phyloP scores from a whole-genome alignment of 1,140 invertebrate genomes.

The Drosophila miranda region DNA sequence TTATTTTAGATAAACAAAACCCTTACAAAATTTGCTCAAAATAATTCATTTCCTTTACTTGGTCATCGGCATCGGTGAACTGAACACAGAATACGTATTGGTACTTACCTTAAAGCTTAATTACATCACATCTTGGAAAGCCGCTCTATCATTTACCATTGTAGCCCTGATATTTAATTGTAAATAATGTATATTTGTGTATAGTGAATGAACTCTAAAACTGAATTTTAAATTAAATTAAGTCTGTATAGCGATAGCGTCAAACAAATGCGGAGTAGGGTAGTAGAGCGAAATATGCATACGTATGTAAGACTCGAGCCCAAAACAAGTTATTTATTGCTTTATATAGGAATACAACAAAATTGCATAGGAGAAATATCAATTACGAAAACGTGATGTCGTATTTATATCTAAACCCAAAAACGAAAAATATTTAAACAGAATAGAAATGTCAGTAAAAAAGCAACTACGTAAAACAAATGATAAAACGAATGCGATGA shows the following conservation, averaged over 20 bases:
- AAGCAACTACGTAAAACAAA: slow-evolving; percentile 70
- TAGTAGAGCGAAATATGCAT: slow-evolving; percentile 25
- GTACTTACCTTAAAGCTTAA: slow-evolving; percentile 51
- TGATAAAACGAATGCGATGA: slow-evolving; percentile 74
- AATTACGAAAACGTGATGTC: slow-evolving; percentile 76
- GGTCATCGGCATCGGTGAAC: slow-evolving; percentile 22
- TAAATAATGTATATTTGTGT: slow-evolving; percentile 82
- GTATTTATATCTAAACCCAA: slow-evolving; percentile 74
- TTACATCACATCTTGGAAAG: slow-evolving; percentile 36
- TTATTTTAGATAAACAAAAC: slow-evolving; percentile 24
- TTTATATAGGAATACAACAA: slow-evolving; percentile 80
- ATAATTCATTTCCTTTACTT: slow-evolving; percentile 54
- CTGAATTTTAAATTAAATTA: slow-evolving; percentile 77
- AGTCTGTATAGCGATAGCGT: slow-evolving; percentile 72
- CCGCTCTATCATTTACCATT: slow-evolving; percentile 47
- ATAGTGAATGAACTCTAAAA: slow-evolving; percentile 66
- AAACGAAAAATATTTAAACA: slow-evolving; percentile 57
- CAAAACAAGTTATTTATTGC: slow-evolving; percentile 74
- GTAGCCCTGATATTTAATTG: slow-evolving; percentile 60
- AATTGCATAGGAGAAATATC: slow-evolving; percentile 80
- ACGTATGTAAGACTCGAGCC: too few species aligned
- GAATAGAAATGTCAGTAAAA: slow-evolving; percentile 68
- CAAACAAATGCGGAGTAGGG: slow-evolving; percentile 45
- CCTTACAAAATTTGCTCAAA: slow-evolving; percentile 74
- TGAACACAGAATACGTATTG: slow-evolving; percentile 50